Evolutionary conservation across 2,888 invertebrate genomes (phyloP).

Genomic region (Meganola albula): DNA sequence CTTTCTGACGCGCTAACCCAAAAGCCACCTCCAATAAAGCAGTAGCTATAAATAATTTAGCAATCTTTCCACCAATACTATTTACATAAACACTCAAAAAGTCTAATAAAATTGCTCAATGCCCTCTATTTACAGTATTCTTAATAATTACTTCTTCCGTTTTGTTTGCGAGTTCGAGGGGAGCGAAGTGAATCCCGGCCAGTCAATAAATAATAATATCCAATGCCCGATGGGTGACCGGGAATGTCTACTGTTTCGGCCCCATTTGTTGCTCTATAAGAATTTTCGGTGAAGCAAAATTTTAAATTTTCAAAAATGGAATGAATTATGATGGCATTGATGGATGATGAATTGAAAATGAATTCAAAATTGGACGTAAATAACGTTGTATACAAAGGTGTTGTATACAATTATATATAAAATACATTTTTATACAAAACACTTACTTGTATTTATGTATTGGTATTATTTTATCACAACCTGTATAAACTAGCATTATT

Average conservation of each 20-base stretch:
- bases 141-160: constrained; percentile 75
- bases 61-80: constrained; percentile 15
- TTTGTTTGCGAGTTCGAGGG: constrained; percentile 56
- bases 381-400: not conserved
- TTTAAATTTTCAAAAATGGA: not conserved
- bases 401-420: too few relatives aligned
- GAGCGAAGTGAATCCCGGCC: constrained; percentile 59
- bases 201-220: constrained; percentile 75
- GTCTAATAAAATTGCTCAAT: constrained; percentile 50
- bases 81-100: constrained; percentile 37
- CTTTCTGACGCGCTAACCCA: too few relatives aligned
- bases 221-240: constrained; percentile 65
- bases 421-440: too few relatives aligned
- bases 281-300: not conserved
- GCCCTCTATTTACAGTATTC: constrained; percentile 69
- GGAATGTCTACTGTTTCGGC: constrained; percentile 27
- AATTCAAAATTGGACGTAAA: too few relatives aligned
- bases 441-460: too few relatives aligned
- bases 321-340: too few relatives aligned
- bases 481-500: too few relatives aligned
- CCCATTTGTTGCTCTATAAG: constrained; percentile 21
- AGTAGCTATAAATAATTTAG: too few relatives aligned
- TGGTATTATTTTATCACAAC: too few relatives aligned
- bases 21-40: too few relatives aligned
- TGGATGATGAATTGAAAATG: too few relatives aligned